phyloP scores from a whole-genome alignment of 2,888 invertebrate species.

The Lasioglossum villosulum region DNA sequence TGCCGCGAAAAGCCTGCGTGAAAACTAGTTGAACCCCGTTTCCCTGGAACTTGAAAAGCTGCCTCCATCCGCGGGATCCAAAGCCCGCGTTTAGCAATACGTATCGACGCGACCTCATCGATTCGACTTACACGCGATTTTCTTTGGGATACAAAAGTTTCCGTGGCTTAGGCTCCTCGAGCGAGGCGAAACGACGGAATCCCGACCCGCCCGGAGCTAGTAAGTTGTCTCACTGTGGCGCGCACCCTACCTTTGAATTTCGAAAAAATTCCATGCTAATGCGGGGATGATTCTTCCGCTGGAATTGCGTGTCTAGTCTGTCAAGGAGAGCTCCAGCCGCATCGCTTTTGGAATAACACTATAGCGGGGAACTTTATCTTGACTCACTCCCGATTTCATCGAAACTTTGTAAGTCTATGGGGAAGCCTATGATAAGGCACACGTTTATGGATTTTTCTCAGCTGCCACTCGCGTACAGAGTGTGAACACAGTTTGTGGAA shows the following conservation, averaged over 20 bases:
- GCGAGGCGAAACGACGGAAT: conserved; percentile 11
- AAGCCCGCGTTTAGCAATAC: conserved; percentile 74
- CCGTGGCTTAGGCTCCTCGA: conserved; percentile 55
- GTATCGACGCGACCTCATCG: conserved; percentile 63
- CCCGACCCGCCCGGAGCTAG: background rate
- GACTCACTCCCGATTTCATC: background rate
- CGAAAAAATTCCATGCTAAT: background rate
- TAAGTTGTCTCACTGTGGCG: background rate
- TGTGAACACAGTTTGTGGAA: background rate
- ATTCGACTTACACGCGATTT: conserved; percentile 72
- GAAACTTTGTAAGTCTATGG: background rate
- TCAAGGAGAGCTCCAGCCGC: background rate
- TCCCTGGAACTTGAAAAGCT: conserved; percentile 75
- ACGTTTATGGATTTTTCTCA: background rate
- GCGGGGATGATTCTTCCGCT: background rate
- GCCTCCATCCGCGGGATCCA: conserved; percentile 53
- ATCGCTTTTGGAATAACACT: background rate
- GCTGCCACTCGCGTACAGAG: background rate
- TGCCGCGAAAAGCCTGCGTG: conserved; percentile 63
- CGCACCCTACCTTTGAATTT: background rate
- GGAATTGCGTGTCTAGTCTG: background rate
- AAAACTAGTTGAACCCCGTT: conserved; percentile 71
- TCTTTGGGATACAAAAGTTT: conserved; percentile 72
- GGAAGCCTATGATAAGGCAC: background rate
- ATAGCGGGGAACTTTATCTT: background rate